phyloP scores from a whole-genome alignment of 2,113 vertebrate genomes.

The Rhadina sibilatrix region DNA sequence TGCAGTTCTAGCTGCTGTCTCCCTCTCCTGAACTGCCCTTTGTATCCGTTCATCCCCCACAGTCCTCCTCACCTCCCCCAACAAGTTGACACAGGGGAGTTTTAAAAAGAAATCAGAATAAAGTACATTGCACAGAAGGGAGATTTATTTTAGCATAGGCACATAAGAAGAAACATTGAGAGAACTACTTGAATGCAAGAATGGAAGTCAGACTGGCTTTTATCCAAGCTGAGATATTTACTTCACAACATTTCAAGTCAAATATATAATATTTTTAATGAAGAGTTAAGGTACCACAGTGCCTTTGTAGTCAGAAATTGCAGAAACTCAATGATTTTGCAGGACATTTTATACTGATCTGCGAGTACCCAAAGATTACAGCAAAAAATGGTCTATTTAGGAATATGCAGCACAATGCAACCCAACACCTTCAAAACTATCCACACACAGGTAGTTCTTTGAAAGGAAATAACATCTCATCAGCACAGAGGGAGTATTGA shows the following conservation, averaged over 20 bases:
- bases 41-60: constrained; percentile 15
- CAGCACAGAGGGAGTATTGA: neutral
- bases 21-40: constrained; percentile 45
- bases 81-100: constrained; percentile 21
- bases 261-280: neutral
- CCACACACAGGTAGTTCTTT: neutral
- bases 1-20: constrained; percentile 3
- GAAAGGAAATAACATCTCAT: neutral
- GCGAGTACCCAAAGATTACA: neutral
- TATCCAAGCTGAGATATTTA: neutral
- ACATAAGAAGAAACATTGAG: neutral
- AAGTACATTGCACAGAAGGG: constrained; percentile 42
- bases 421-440: neutral
- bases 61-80: constrained; percentile 61
- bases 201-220: neutral
- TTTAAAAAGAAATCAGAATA: constrained; percentile 55
- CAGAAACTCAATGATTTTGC: neutral
- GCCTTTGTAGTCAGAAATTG: neutral
- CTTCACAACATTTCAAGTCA: neutral
- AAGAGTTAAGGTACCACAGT: neutral
- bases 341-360: neutral
- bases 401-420: neutral
- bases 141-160: constrained; percentile 50
- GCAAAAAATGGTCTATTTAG: neutral
- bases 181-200: constrained; percentile 1